phyloP scores from a whole-genome alignment of 2,888 invertebrate species.

The Lasioglossum zephyrum region DNA sequence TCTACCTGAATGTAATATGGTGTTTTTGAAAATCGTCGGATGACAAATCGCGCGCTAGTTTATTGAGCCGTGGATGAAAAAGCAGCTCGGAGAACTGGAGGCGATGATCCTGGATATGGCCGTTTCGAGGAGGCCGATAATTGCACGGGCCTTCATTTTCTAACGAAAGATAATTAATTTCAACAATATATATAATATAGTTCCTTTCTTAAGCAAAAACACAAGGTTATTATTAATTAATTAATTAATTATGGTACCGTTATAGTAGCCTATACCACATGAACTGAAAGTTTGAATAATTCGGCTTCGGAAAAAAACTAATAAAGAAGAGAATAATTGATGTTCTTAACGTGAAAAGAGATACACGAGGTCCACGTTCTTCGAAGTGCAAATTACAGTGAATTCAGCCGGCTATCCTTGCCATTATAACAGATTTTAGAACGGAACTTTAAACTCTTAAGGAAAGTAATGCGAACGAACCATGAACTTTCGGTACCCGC shows the following conservation, averaged over 20 bases:
- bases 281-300: too few relatives aligned
- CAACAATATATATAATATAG: neutral
- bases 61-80: neutral
- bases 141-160: neutral
- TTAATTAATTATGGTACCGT: too few relatives aligned
- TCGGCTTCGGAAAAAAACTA: too few relatives aligned
- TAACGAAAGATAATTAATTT: neutral
- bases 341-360: neutral
- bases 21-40: constrained; percentile 30
- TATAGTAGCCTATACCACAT: too few relatives aligned
- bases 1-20: constrained; percentile 18
- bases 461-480: constrained; percentile 34
- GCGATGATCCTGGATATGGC: neutral
- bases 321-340: too few relatives aligned
- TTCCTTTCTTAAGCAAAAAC: too few relatives aligned
- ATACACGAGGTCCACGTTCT: neutral
- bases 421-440: neutral
- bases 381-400: too few relatives aligned
- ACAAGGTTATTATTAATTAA: too few relatives aligned
- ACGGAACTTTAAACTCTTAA: neutral
- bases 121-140: neutral
- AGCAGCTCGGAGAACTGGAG: neutral
- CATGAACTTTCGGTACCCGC: constrained; percentile 26
- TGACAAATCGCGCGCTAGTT: constrained; percentile 27
- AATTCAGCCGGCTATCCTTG: neutral